phyloP scores from a whole-genome alignment of 2,888 invertebrate species.

The Ennomos fuscantarius region DNA sequence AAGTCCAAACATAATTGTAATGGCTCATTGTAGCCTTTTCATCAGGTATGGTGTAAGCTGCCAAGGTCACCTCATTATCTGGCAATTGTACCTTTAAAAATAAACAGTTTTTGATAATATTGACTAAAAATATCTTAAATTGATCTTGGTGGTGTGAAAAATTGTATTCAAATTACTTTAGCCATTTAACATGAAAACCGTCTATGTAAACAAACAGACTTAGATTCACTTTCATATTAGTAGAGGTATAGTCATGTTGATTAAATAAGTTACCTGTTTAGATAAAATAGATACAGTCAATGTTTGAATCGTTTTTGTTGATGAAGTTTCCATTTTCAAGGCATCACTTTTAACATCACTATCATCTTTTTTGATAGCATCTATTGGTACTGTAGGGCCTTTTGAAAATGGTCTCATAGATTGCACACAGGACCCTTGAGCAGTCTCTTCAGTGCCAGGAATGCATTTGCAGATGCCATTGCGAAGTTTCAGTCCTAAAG shows the following conservation, averaged over 20 bases:
- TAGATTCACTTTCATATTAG: too few relatives aligned
- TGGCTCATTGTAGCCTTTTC: constrained; percentile 89
- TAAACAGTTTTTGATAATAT: constrained; percentile 3
- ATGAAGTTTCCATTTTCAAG: constrained; percentile 65
- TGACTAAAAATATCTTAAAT: too few relatives aligned
- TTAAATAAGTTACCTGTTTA: constrained; percentile 86
- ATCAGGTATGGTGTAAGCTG: constrained; percentile 92
- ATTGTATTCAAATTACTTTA: too few relatives aligned
- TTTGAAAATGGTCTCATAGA: constrained; percentile 69
- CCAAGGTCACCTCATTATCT: constrained; percentile 92
- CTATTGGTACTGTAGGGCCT: constrained; percentile 67
- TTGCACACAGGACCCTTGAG: constrained; percentile 69
- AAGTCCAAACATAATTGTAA: constrained; percentile 95
- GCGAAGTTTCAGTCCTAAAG: constrained; percentile 79
- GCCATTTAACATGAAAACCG: too few relatives aligned
- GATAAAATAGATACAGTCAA: constrained; percentile 90
- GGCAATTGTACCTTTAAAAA: constrained; percentile 86
- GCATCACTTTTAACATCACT: constrained; percentile 55
- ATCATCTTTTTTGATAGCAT: constrained; percentile 67
- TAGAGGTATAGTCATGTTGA: too few relatives aligned
- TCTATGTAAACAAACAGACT: too few relatives aligned
- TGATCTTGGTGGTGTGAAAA: too few relatives aligned
- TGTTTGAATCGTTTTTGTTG: constrained; percentile 85
- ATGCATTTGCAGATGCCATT: constrained; percentile 91
- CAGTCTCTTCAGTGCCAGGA: constrained; percentile 82